These are phyloP conservation scores for Mamestra brassicae DNA, from an alignment of 2,888 invertebrate species.

Conservation along the genomic window DNA sequence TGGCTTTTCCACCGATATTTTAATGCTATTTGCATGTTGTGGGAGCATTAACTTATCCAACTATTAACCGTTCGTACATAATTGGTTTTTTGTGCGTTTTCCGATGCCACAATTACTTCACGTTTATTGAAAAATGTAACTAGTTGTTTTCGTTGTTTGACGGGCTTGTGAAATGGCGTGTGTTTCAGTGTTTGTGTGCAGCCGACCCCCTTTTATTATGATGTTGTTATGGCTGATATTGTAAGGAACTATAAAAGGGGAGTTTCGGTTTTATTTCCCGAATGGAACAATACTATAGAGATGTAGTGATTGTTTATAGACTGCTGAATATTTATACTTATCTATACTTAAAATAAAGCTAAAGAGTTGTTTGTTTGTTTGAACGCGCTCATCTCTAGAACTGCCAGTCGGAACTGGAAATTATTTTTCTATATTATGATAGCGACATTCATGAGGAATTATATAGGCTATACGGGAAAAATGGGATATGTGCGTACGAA, in stretches of 20 bases:
- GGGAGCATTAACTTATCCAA: conserved; percentile 77
- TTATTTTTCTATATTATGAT: too few relatives aligned
- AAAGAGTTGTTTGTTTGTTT: too few relatives aligned
- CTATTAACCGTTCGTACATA: conserved; percentile 74
- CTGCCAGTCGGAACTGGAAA: too few relatives aligned
- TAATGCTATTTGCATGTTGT: conserved; percentile 85
- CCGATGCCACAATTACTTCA: conserved; percentile 68
- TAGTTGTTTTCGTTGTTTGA: conserved; percentile 28
- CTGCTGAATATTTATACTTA: not conserved
- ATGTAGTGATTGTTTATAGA: not conserved
- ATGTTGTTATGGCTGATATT: conserved; percentile 34
- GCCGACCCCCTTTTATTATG: conserved; percentile 1
- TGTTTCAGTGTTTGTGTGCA: conserved; percentile 5
- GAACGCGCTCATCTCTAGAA: too few relatives aligned
- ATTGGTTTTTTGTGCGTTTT: conserved; percentile 79
- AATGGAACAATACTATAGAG: not conserved
- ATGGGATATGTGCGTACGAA: too few relatives aligned
- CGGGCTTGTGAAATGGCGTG: conserved; percentile 28
- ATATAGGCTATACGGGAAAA: too few relatives aligned
- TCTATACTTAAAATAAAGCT: too few relatives aligned
- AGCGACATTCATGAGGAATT: too few relatives aligned
- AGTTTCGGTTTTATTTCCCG: not conserved
- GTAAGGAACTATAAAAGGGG: not conserved
- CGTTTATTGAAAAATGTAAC: conserved; percentile 57
- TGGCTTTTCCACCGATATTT: conserved; percentile 81